phyloP scores from a whole-genome alignment of 2,888 invertebrate genomes.

The Ditula angustiorana region DNA sequence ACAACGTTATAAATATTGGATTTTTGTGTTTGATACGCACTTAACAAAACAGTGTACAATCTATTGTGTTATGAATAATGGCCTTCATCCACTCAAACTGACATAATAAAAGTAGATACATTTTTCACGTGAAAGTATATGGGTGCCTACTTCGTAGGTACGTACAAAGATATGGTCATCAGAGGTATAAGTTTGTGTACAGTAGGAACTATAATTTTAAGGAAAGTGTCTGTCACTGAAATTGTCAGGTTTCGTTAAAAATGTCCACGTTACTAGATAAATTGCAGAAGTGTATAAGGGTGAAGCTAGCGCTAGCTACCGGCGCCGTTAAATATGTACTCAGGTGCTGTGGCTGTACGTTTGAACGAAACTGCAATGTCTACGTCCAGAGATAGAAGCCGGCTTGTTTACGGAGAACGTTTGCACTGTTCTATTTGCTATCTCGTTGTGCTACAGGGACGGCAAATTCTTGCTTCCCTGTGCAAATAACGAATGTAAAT shows the following conservation, averaged over 20 bases:
- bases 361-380: conserved; percentile 42
- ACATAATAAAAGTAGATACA: background rate
- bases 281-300: conserved; percentile 11
- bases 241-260: background rate
- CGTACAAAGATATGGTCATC: background rate
- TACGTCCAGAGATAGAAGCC: conserved; percentile 54
- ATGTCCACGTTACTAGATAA: background rate
- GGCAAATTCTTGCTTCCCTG: conserved; percentile 19
- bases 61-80: conserved; percentile 6
- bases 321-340: conserved; percentile 36
- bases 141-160: background rate
- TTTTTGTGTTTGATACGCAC: conserved; percentile 23
- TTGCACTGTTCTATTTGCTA: conserved; percentile 68
- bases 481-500: conserved; percentile 24
- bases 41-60: conserved; percentile 5
- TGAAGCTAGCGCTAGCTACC: conserved; percentile 9
- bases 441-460: conserved; percentile 34
- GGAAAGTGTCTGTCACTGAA: background rate
- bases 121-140: background rate
- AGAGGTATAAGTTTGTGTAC: background rate
- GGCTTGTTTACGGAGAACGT: conserved; percentile 70
- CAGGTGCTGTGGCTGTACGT: conserved; percentile 33
- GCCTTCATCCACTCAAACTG: conserved; percentile 16
- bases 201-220: background rate
- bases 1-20: conserved; percentile 50